phyloP scores from a whole-genome alignment of 2,113 vertebrate species.

The Cariama cristata region DNA sequence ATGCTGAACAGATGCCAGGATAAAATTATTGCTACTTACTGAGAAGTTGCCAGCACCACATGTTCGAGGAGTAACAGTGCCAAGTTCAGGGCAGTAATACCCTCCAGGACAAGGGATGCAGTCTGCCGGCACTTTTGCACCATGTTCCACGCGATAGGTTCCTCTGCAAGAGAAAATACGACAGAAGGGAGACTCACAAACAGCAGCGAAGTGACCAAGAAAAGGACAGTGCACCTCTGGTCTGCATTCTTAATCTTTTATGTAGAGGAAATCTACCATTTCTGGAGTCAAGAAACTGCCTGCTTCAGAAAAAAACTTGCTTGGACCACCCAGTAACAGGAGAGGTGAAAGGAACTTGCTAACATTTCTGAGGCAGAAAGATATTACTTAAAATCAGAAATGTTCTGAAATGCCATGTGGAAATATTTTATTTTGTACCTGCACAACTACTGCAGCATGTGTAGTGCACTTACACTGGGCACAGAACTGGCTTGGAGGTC shows the following conservation, averaged over 20 bases:
- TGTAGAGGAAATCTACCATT: rapidly evolving
- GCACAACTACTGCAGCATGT: rapidly evolving
- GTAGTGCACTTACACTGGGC: constrained; percentile 79
- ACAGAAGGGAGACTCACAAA: not conserved
- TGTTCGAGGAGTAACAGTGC: constrained; percentile 77
- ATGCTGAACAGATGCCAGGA: not conserved
- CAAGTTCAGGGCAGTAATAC: constrained; percentile 84
- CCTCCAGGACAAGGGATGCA: constrained; percentile 85
- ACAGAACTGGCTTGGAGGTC: constrained; percentile 85
- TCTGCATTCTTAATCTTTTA: not conserved
- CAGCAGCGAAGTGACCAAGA: rapidly evolving
- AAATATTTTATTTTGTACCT: rapidly evolving
- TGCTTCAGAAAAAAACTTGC: not conserved
- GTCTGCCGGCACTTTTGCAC: constrained; percentile 74
- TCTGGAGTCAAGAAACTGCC: not conserved
- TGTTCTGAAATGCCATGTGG: rapidly evolving
- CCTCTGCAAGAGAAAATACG: constrained; percentile 71
- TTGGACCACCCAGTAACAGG: rapidly evolving
- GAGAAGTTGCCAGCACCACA: constrained; percentile 89
- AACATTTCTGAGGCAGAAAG: not conserved
- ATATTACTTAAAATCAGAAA: not conserved
- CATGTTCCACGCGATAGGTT: constrained; percentile 76
- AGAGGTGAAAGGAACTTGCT: not conserved
- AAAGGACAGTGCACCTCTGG: not conserved
- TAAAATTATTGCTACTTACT: constrained; percentile 70